phyloP scores from a whole-genome alignment of 2,888 invertebrate genomes.

The Drosophila siamana region DNA sequence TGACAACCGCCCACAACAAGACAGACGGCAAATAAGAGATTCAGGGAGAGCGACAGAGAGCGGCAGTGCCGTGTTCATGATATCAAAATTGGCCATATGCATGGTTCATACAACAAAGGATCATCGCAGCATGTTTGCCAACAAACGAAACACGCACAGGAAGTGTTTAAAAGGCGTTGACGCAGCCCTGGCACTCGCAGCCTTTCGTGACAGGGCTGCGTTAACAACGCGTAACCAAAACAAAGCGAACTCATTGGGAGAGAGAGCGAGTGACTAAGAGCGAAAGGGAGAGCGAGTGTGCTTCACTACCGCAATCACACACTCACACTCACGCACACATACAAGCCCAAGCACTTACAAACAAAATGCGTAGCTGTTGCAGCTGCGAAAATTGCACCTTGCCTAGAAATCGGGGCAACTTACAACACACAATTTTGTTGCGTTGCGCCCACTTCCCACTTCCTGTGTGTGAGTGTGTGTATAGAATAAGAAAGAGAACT shows the following conservation, averaged over 20 bases:
- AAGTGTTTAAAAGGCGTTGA: slow-evolving; percentile 56
- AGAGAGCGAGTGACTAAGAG: slow-evolving; percentile 12
- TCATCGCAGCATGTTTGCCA: slow-evolving; percentile 42
- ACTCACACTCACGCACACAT: slow-evolving; percentile 7
- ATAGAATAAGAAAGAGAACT: slow-evolving; percentile 2
- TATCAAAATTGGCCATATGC: slow-evolving; percentile 52
- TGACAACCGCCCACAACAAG: slow-evolving; percentile 66
- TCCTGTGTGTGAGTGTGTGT: slow-evolving; percentile 14
- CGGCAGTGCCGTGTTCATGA: slow-evolving; percentile 12
- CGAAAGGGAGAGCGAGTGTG: slow-evolving; percentile 27
- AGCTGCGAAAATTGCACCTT: slow-evolving; percentile 61
- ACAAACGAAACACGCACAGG: slow-evolving; percentile 69
- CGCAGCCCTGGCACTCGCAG: slow-evolving; percentile 15
- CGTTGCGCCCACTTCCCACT: slow-evolving; percentile 30
- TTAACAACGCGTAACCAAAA: slow-evolving; percentile 72
- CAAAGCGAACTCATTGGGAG: slow-evolving; percentile 58
- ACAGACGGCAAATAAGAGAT: slow-evolving; percentile 19
- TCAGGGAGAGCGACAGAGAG: slow-evolving; percentile 1
- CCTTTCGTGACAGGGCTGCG: slow-evolving; percentile 31
- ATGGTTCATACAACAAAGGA: slow-evolving; percentile 58
- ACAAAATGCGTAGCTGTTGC: slow-evolving; percentile 53
- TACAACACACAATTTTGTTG: slow-evolving; percentile 21
- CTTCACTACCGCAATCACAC: slow-evolving; percentile 44
- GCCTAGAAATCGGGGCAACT: slow-evolving; percentile 54
- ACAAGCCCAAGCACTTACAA: slow-evolving; percentile 9